These are phyloP conservation scores for Metridium senile DNA, from an alignment of 92 coral and sea anemone species.

Conservation along the genomic window DNA sequence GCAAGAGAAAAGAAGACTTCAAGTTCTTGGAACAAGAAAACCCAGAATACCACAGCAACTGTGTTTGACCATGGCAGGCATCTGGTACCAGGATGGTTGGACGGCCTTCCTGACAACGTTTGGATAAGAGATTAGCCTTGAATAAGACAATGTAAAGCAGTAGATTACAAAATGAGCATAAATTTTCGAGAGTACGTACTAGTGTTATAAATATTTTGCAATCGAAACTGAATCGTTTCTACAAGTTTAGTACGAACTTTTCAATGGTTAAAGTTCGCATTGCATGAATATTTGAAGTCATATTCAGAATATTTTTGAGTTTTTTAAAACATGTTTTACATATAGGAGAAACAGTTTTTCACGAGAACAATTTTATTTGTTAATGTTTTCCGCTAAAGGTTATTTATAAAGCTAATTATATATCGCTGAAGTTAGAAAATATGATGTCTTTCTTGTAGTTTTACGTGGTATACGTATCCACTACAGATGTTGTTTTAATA, in stretches of 20 bases:
- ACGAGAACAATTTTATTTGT: no score
- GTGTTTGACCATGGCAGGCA: conserved; percentile 21
- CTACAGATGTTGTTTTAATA: conserved; percentile 19
- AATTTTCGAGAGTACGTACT: background rate
- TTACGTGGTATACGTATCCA: background rate
- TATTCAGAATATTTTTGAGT: no score
- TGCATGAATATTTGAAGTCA: no score
- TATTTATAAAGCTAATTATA: no score
- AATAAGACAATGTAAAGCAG: background rate
- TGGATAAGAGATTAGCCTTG: background rate
- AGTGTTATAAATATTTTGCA: no score
- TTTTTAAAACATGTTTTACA: no score
- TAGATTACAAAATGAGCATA: background rate
- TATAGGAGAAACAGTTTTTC: no score
- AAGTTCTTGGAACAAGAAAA: conserved; percentile 19
- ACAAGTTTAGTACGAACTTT: no score
- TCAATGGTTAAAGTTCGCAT: no score
- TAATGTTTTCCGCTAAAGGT: no score
- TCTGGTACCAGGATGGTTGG: conserved; percentile 31
- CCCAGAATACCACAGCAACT: conserved; percentile 1
- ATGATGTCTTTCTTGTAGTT: background rate
- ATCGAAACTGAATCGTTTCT: no score
- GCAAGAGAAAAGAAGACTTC: conserved; percentile 87
- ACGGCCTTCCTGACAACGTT: conserved; percentile 8
- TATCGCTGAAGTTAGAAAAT: no score